A percentile compares a stretch with the other conserved stretches of the same genome.
Evolutionary conservation across 2,888 invertebrate genomes (phyloP).

Genomic region (Bedellia somnulentella): DNA sequence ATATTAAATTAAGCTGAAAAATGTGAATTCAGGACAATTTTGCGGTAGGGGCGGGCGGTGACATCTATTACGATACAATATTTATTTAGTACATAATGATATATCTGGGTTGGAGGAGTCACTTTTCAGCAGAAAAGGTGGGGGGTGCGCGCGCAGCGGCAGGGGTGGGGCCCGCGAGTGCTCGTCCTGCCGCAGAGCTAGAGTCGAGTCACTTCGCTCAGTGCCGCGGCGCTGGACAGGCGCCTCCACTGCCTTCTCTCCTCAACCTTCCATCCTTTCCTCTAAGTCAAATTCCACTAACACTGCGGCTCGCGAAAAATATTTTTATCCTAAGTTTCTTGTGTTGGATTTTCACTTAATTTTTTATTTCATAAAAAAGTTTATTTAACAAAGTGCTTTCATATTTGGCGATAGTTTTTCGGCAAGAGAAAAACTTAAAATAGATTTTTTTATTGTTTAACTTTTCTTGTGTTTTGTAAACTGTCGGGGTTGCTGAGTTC

Average conservation of each 20-base stretch:
- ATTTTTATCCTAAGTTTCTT: conserved; percentile 29
- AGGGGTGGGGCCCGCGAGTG: conserved; percentile 49
- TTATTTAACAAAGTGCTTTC: too few species aligned
- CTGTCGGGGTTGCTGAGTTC: conserved; percentile 7
- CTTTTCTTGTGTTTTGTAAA: too few species aligned
- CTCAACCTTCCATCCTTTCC: conserved; percentile 15
- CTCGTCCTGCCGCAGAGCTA: conserved; percentile 46
- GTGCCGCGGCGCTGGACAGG: conserved; percentile 49
- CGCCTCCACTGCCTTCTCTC: conserved; percentile 21
- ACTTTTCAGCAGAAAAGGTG: conserved; percentile 52
- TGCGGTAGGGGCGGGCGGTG: conserved; percentile 26
- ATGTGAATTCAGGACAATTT: neutral
- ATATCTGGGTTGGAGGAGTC: conserved; percentile 57
- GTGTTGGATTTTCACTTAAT: too few species aligned
- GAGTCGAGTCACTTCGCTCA: conserved; percentile 54
- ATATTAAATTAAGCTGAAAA: neutral
- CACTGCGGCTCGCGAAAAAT: conserved; percentile 24
- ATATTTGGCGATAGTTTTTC: too few species aligned
- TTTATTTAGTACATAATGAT: conserved; percentile 58
- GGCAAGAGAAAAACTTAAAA: too few species aligned
- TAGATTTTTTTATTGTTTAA: too few species aligned
- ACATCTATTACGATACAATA: conserved; percentile 48
- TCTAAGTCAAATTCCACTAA: conserved; percentile 35
- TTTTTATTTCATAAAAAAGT: too few species aligned
- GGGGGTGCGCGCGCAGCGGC: conserved; percentile 32